Evolutionary conservation across 2,113 vertebrate species (phyloP).

Genomic region (Donacobius atricapilla): DNA sequence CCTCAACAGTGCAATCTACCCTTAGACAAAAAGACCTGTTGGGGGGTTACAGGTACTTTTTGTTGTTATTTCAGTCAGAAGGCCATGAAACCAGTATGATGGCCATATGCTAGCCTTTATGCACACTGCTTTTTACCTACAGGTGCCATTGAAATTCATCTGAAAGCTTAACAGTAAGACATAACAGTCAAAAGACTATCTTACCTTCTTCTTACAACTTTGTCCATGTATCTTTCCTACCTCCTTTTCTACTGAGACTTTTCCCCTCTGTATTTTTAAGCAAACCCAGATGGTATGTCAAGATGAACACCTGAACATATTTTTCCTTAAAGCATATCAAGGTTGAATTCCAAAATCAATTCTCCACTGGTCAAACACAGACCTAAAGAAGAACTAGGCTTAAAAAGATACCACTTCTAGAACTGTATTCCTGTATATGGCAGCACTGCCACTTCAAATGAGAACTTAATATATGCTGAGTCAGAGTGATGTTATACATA

Average conservation of each 20-base stretch:
- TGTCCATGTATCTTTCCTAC: background rate
- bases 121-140: background rate
- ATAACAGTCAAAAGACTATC: background rate
- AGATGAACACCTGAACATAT: background rate
- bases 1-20: background rate
- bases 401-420: background rate
- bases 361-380: background rate
- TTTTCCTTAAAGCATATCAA: fast-evolving
- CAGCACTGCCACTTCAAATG: background rate
- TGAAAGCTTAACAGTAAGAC: background rate
- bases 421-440: background rate
- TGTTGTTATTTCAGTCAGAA: background rate
- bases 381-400: background rate
- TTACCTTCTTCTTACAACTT: background rate
- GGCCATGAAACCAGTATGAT: background rate
- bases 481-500: background rate
- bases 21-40: background rate
- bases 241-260: background rate
- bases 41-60: background rate
- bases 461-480: background rate
- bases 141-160: background rate
- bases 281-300: background rate
- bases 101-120: background rate
- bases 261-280: background rate
- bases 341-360: background rate